Percentiles rank a stretch among this genome's conserved stretches.
Evolutionary conservation across 2,113 vertebrate genomes (phyloP).

Genomic region (Syrmaticus mikado): DNA sequence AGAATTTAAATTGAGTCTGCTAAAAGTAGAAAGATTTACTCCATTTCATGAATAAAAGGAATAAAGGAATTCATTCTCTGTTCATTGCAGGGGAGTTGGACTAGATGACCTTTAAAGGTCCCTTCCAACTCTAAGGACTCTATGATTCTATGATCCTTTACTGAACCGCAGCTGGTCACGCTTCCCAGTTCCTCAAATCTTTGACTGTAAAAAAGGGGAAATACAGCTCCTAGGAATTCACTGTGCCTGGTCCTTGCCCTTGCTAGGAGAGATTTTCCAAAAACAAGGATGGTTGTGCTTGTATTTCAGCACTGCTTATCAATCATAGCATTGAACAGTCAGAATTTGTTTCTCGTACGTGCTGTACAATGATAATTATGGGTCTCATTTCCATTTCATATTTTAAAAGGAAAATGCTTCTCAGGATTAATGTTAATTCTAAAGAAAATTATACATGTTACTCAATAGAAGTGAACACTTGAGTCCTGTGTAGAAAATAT

Average conservation of each 20-base stretch:
- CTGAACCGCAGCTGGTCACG: neutral
- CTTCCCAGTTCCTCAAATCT: neutral
- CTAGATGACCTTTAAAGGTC: too few relatives aligned
- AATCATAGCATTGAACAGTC: neutral
- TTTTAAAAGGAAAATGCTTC: conserved; percentile 2
- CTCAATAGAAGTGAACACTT: neutral
- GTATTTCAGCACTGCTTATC: neutral
- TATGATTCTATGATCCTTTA: neutral
- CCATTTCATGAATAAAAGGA: neutral
- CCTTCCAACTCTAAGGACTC: too few relatives aligned
- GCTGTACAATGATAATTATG: neutral
- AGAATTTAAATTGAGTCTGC: neutral
- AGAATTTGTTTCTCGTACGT: neutral
- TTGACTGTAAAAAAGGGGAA: neutral
- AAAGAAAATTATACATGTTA: neutral
- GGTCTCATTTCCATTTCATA: neutral
- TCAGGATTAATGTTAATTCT: neutral
- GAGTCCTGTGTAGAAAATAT: neutral
- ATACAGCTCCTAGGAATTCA: neutral
- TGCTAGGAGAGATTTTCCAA: neutral
- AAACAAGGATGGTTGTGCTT: neutral
- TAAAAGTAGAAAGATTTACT: neutral
- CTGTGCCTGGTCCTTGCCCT: neutral
- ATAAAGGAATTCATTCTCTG: neutral
- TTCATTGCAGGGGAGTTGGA: too few relatives aligned